These are phyloP conservation scores for Xyliphius kryptos DNA, from an alignment of 2,113 vertebrate genomes.

Conservation along the genomic window DNA sequence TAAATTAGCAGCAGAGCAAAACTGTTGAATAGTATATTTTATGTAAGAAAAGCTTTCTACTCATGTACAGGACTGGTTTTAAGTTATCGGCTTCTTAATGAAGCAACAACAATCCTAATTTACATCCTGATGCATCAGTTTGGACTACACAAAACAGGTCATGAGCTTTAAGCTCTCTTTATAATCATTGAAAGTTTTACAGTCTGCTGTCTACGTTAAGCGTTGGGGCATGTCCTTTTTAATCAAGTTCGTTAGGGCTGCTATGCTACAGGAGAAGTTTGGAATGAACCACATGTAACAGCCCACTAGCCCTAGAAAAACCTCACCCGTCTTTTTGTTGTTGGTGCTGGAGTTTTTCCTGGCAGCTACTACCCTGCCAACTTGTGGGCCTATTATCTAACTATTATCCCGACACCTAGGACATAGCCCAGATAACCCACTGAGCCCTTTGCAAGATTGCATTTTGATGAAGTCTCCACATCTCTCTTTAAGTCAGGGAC, in stretches of 20 bases:
- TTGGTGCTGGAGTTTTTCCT: no score
- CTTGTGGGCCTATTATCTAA: no score
- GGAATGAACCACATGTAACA: neutral
- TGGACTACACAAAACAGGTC: neutral
- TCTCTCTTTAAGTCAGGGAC: slow-evolving; percentile 8
- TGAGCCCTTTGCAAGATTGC: no score
- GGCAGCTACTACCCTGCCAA: slow-evolving; percentile 28
- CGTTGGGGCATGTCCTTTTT: neutral
- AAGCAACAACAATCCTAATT: neutral
- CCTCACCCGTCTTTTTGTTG: neutral
- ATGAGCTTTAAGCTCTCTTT: neutral
- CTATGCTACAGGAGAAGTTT: neutral
- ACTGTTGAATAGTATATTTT: neutral
- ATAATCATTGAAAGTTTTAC: neutral
- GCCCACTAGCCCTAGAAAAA: neutral
- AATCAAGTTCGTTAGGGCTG: neutral
- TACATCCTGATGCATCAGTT: neutral
- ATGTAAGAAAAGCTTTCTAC: neutral
- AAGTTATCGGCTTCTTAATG: no score
- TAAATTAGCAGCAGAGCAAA: no score
- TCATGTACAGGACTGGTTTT: neutral
- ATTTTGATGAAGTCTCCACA: slow-evolving; percentile 21
- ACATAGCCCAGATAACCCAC: slow-evolving; percentile 30
- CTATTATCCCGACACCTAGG: no score
- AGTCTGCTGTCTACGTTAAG: neutral